Evolutionary conservation across 2,113 vertebrate genomes (phyloP).

Genomic region (Plectropomus leopardus): DNA sequence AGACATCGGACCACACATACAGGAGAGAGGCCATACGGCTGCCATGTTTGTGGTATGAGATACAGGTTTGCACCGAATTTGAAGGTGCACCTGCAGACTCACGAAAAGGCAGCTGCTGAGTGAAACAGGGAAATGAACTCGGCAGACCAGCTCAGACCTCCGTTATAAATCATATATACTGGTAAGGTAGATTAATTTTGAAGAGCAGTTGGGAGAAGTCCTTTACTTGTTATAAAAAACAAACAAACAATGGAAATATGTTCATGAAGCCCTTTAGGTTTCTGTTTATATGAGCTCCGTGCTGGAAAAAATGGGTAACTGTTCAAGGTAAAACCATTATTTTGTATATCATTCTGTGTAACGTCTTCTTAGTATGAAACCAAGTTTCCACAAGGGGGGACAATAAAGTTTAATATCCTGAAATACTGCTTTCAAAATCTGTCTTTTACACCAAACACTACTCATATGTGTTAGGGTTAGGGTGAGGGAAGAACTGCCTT

Average conservation of each 20-base stretch:
- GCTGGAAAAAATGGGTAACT: background rate
- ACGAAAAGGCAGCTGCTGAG: background rate
- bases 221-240: background rate
- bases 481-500: no score
- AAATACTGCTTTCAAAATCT: no score
- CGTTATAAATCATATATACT: no score
- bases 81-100: constrained; percentile 33
- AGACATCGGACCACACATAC: constrained; percentile 43
- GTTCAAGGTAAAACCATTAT: background rate
- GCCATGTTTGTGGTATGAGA: constrained; percentile 44
- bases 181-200: background rate
- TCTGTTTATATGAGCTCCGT: background rate
- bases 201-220: background rate
- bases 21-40: constrained; percentile 48
- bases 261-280: background rate
- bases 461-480: no score
- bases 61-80: constrained; percentile 54
- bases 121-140: background rate
- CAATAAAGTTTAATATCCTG: constrained; percentile 27
- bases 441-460: no score
- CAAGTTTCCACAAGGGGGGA: background rate
- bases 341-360: background rate
- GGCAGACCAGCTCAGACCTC: background rate
- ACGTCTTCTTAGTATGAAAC: constrained; percentile 4
- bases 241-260: background rate